Conservation (phyloP, 2,797 vertebrate species). For the Gadopsis marmoratus region DNA sequence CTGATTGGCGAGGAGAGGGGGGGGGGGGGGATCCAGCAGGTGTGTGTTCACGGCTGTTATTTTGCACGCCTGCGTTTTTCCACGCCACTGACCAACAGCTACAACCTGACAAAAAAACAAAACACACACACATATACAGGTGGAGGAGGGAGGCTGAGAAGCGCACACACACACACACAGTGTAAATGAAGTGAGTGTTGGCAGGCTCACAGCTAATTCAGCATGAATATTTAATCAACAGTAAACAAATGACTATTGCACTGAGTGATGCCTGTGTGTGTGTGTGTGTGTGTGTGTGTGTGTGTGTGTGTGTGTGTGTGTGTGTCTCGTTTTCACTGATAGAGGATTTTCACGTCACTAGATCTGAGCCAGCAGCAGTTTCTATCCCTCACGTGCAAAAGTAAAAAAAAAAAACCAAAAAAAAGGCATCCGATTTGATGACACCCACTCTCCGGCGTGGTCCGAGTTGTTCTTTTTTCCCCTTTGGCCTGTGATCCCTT, state of each 20-base stretch:
- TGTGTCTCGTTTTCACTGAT: background rate
- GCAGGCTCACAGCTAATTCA: slow-evolving; percentile 69
- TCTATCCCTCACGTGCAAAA: slow-evolving; percentile 9
- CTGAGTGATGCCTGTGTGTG: slow-evolving; percentile 41
- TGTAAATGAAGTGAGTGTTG: slow-evolving; percentile 68
- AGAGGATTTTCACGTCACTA: slow-evolving; percentile 31
- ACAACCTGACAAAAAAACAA: background rate
- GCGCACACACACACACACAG: slow-evolving; percentile 2
- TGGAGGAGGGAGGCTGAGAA: slow-evolving; percentile 27
- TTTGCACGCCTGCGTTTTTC: background rate
- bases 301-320: slow-evolving; percentile 11
- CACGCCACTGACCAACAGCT: background rate
- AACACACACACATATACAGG: slow-evolving; percentile 5
- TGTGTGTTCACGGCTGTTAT: slow-evolving; percentile 27
- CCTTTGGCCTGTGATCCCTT: background rate
- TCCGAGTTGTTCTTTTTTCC: background rate
- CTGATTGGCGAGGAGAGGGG: slow-evolving; percentile 45
- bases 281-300: slow-evolving; percentile 8
- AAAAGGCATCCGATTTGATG: background rate
- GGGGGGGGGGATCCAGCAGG: slow-evolving; percentile 52
- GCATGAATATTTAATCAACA: slow-evolving; percentile 77
- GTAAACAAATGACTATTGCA: slow-evolving; percentile 73
- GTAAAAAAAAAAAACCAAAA: background rate
- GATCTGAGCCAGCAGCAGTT: background rate
- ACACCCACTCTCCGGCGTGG: background rate